A percentile compares a stretch with the other conserved stretches of the same genome.
Conservation (phyloP, 2,888 invertebrate species). For the Phymatocera aterrima region DNA sequence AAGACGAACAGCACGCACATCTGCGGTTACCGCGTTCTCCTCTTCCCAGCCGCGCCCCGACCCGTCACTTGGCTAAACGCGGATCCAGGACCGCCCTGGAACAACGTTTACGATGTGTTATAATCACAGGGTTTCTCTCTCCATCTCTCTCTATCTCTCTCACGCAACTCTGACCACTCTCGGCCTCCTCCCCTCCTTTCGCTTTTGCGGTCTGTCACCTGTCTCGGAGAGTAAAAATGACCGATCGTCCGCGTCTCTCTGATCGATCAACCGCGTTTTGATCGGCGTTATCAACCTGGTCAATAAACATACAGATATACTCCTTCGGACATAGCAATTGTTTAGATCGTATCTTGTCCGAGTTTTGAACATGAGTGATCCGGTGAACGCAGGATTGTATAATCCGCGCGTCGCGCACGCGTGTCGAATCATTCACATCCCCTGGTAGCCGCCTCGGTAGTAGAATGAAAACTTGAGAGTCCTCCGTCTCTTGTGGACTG, state of each 20-base stretch:
- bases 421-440: constrained; percentile 18
- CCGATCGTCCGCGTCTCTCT: not conserved
- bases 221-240: not conserved
- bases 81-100: constrained; percentile 45
- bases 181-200: not conserved
- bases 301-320: not conserved
- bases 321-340: not conserved
- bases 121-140: constrained; percentile 50
- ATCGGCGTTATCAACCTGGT: constrained; percentile 4
- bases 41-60: constrained; percentile 30
- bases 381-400: not conserved
- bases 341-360: not conserved
- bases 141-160: constrained; percentile 36
- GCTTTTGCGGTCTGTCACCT: not conserved
- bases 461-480: constrained; percentile 18
- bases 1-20: constrained; percentile 45
- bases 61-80: constrained; percentile 20
- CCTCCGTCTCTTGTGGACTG: constrained; percentile 20
- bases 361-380: not conserved
- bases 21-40: constrained; percentile 32
- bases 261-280: constrained; percentile 16
- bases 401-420: constrained; percentile 3
- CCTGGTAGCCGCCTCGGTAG: not conserved
- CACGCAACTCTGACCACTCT: constrained; percentile 29
- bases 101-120: constrained; percentile 59